Percentiles rank a stretch among this genome's conserved stretches.
Conservation (phyloP, 1,140 invertebrate species). For the Charaxes varanes region DNA sequence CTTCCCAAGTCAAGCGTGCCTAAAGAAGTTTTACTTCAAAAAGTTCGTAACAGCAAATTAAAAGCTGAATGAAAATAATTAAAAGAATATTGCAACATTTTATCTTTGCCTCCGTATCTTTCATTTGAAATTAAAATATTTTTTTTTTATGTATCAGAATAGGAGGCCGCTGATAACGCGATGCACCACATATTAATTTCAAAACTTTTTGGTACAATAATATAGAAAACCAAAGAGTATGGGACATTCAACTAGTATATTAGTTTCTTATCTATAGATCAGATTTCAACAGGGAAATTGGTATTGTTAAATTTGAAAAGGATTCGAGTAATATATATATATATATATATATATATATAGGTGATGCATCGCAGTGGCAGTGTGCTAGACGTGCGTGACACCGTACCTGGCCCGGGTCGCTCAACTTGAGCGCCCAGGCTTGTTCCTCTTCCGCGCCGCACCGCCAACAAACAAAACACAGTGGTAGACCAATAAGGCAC, state of each 20-base stretch:
- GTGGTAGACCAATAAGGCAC: conserved; percentile 69
- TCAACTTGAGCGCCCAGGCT: conserved; percentile 77
- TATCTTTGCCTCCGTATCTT: not conserved
- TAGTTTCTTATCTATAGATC: no score
- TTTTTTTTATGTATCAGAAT: not conserved
- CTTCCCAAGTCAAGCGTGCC: no score
- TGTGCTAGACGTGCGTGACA: conserved; percentile 56
- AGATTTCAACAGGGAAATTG: no score
- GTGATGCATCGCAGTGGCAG: conserved; percentile 20
- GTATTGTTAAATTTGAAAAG: no score
- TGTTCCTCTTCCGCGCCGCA: conserved; percentile 65
- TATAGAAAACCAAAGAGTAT: no score
- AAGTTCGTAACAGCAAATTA: no score
- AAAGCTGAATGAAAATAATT: no score
- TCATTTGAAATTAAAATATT: not conserved
- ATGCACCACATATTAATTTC: conserved; percentile 3
- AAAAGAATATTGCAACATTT: conserved; percentile 24
- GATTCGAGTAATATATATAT: no score
- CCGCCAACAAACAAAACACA: conserved; percentile 60
- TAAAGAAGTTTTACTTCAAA: no score
- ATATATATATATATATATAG: not conserved
- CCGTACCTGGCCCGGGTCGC: conserved; percentile 78
- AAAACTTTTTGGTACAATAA: no score
- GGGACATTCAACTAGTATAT: no score
- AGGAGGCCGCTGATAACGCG: not conserved